Base-by-base conservation (phyloP, 2,797 vertebrate species). In the Iguana delicatissima region DNA sequence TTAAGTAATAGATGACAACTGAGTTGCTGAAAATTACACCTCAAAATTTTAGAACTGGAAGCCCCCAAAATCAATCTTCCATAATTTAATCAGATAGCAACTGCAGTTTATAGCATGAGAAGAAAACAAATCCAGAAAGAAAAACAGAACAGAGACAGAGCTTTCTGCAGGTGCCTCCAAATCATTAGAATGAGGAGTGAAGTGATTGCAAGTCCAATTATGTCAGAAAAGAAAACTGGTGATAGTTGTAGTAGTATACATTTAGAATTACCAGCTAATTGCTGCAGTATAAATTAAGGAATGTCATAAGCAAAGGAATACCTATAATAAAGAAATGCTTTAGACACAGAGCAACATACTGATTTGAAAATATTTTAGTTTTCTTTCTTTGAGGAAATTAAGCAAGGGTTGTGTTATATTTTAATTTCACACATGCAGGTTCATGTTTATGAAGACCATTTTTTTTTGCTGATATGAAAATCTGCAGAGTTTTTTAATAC, bases 31-130 rank as follows among this genome's bases (percentile, higher is more conserved):
- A 72, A 52, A 80, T 29, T 57, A 46, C 1, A 1, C 52, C 35
- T 62, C 35, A 74, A 72, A 6, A 83, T 82, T 82, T 89, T 74
- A 62, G 52, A 83, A 16, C 50, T 38, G 72, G 50, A 26, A 59
- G 8, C 16, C 35, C 50, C 12, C 10, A 9, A 57, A 38, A 59
- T 72, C 26, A 57, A 73, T 73, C 50, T 50, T 57, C 67, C 16
- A 26, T 59, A 76, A 89, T 83, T 38, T 35, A 59, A 89, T 59
- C 80, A 74, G 67, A 59, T n/a, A 89, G 29, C 80, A 89, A 6
- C 52, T 89, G 80, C 80, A 83, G n/a, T 50, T 35, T 52, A 74
- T n/a, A 57, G 50, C 14, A 46, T 50, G 42, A 69, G 35, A 82
- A 24, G 52, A 73, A 89, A 82, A 88, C 52, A 46, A 89, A 62